Evolutionary conservation across 2,888 invertebrate species (phyloP), one percentile per base, ranked within the genome.

Genomic region (Tenthredo notha): DNA sequence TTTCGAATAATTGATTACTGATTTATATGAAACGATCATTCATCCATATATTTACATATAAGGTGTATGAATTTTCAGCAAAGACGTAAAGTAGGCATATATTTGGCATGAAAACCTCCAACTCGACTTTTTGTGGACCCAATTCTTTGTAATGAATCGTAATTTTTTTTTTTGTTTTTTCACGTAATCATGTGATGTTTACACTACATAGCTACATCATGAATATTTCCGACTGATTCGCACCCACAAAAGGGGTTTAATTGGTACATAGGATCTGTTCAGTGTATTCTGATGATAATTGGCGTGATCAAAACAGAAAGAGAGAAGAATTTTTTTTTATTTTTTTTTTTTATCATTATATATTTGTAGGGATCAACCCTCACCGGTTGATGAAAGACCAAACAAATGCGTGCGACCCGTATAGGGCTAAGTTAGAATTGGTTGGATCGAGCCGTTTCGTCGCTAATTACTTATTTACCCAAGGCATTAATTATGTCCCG

Each of bases 381-480:
- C 70, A 12, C 18, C 9, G n/a, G 29, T 47, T 75, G 40, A 47
- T 47, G 15, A 75, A 75, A 75, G 47, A 75, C 9, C 47, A 25
- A 75, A 75, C 75, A 47, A 29, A 75, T 43, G 25, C 10, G 18
- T n/a, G 18, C 6, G 18, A 70, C 33, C 21, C 7, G 21, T 21
- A 21, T 21, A 21, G 10, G 61, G 50, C 18, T 61, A 12, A 80
- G 50, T 77, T 77, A 21, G 54, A 80, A 80, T 80, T 61, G 80
- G 80, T 4, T n/a, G 54, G n/a, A 77, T 50, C 50, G 50, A 18
- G 29, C 37, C 61, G 80, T 58, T 58, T 33, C 58, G 80, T 80
- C 61, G 61, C 61, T 80, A 80, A 80, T 80, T 21, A 80, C 80
- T 61, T 80, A 80, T 80, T 80, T 80, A 80, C 80, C 80, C 58